Base-by-base conservation (phyloP, 2,113 vertebrate genomes). In the Colaptes auratus region DNA sequence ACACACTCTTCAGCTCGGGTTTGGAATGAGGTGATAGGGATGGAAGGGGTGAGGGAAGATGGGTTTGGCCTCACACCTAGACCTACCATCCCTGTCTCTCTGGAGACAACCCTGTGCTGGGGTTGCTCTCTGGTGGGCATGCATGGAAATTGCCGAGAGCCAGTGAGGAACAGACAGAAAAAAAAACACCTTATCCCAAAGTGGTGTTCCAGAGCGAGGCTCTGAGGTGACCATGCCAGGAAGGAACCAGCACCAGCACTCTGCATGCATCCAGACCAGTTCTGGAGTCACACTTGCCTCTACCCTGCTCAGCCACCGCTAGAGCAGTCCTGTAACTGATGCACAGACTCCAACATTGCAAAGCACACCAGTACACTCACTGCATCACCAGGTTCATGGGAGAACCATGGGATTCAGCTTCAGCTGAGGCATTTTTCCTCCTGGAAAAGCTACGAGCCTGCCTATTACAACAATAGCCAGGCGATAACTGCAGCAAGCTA, bases 81-180 rank as follows among this genome's bases (percentile, higher is more conserved):
- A 42, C 12, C 28, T 81, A 44, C 28, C 46, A 24, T 61, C 18
- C 20, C 23, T 1, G 27, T 56, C 71, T 89, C 78, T 82, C 95
- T 83, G 39, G 91, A 96, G 87, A 89, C 52, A 90, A 92, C 84
- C 92, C 73, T 95, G 86, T 88, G 63, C 93, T 9, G 46, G 82
- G 58, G 67, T 96, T 96, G 97, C 95, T 93, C 95, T 92, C 82
- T 93, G 91, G 89, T 90, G 96, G 96, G 82, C 91, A 95, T 2
- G 2, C 58, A 59, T 48, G 94, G 96, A 96, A 97, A 97, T 52
- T 96, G 93, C 95, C 33, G 85, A 84, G 35, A 92, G 72, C 55
- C 9, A 20, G 55, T 0, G 4, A 65, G 53, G 64, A 92, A 79
- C 72, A n/a, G 58, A 75, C 0, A 2, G 28, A 58, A 93, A 94